These are phyloP conservation scores for Microtus richardsoni DNA, from an alignment of 2,113 vertebrate genomes.

Conservation along the genomic window DNA sequence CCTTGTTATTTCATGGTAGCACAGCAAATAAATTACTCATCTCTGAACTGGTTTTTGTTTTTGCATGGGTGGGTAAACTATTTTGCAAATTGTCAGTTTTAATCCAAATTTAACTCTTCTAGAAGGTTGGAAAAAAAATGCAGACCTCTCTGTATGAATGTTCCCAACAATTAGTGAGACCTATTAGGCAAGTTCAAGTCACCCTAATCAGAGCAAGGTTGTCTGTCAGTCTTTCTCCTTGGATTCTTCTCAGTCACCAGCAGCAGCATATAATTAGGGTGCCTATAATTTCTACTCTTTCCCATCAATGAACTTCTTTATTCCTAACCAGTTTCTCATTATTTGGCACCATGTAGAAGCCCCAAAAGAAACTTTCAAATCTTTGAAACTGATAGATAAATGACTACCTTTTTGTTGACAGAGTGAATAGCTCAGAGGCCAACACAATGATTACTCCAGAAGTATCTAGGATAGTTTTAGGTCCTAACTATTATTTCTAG, in stretches of 20 bases:
- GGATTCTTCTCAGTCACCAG: neutral
- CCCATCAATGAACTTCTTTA: neutral
- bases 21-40: constrained; percentile 30
- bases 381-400: neutral
- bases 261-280: neutral
- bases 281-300: neutral
- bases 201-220: neutral
- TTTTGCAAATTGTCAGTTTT: neutral
- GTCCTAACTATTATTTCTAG: neutral
- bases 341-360: neutral
- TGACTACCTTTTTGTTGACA: neutral
- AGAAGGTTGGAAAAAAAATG: constrained; percentile 26
- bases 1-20: neutral
- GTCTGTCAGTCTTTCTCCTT: neutral
- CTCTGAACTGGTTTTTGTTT: constrained; percentile 26
- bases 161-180: neutral
- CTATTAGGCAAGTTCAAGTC: neutral
- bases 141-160: neutral
- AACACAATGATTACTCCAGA: neutral
- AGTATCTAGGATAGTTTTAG: neutral
- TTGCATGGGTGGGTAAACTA: neutral
- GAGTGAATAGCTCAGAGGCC: neutral
- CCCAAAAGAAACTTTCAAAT: neutral
- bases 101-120: constrained; percentile 10
- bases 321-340: neutral